Evolutionary conservation across 2,113 vertebrate genomes (phyloP).

Genomic region (Anoura caudifer): DNA sequence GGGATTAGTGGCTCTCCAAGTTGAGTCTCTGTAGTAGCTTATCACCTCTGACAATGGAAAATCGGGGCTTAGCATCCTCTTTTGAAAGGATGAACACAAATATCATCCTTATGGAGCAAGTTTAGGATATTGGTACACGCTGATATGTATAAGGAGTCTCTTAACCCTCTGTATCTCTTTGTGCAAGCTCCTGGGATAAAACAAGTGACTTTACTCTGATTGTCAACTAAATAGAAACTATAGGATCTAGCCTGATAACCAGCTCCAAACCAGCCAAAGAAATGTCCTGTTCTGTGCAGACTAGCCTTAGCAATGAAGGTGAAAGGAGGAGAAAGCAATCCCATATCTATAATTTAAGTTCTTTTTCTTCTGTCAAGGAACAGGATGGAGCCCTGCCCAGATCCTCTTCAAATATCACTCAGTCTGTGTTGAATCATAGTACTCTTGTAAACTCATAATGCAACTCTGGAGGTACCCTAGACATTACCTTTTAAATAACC

Average conservation of each 20-base stretch:
- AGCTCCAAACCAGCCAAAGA: neutral
- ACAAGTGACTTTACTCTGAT: neutral
- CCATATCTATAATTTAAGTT: neutral
- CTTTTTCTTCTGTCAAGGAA: neutral
- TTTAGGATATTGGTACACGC: neutral
- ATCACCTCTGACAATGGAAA: constrained; percentile 53
- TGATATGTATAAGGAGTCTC: neutral
- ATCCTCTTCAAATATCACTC: neutral
- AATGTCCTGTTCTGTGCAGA: neutral
- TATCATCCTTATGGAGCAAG: constrained; percentile 10
- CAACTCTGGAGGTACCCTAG: neutral
- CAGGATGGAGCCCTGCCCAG: neutral
- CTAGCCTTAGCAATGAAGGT: neutral
- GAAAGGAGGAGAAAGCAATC: neutral
- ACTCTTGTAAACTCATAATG: neutral
- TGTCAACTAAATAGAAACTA: constrained; percentile 44
- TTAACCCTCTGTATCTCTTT: neutral
- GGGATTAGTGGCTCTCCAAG: constrained; percentile 8
- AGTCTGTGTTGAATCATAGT: neutral
- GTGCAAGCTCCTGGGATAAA: neutral
- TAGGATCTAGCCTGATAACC: neutral
- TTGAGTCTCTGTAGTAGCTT: constrained; percentile 39
- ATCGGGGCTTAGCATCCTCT: constrained; percentile 37
- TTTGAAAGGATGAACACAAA: constrained; percentile 60
- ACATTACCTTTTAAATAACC: neutral